Percentiles rank a stretch among this genome's conserved stretches.
Conservation (phyloP, 2,888 invertebrate species). For the Eubasilissa splendida region DNA sequence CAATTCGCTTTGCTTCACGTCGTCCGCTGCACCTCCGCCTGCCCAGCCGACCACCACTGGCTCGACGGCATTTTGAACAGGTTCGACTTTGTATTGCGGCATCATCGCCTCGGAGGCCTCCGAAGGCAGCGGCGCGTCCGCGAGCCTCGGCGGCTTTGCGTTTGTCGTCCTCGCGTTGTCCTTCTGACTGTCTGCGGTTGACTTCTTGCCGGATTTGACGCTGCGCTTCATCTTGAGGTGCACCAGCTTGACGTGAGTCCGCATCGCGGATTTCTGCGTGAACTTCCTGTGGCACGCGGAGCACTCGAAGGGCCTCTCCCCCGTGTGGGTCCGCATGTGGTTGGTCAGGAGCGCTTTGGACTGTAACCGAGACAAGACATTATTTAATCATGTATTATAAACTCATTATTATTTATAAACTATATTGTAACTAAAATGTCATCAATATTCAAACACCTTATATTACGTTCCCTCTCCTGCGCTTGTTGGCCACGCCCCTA, state of each 20-base stretch:
- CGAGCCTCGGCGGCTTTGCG: not conserved
- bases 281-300: conserved; percentile 65
- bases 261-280: conserved; percentile 66
- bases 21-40: not conserved
- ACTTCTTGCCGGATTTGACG: conserved; percentile 17
- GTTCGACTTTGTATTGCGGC: not conserved
- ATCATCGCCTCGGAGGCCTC: not conserved
- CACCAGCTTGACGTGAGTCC: conserved; percentile 67
- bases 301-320: conserved; percentile 68
- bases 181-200: conserved; percentile 27
- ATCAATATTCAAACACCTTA: no score
- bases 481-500: no score
- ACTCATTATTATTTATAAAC: no score
- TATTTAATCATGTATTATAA: no score
- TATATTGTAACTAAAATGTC: no score
- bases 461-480: no score
- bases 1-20: no score
- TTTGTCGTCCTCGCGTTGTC: conserved; percentile 6
- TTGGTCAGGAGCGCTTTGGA: conserved; percentile 65
- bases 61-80: not conserved
- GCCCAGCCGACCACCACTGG: not conserved
- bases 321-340: conserved; percentile 65
- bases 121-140: not conserved
- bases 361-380: conserved; percentile 60
- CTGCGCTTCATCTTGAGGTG: conserved; percentile 63